Conservation (phyloP, 2,888 invertebrate species). For the Vanessa cardui region DNA sequence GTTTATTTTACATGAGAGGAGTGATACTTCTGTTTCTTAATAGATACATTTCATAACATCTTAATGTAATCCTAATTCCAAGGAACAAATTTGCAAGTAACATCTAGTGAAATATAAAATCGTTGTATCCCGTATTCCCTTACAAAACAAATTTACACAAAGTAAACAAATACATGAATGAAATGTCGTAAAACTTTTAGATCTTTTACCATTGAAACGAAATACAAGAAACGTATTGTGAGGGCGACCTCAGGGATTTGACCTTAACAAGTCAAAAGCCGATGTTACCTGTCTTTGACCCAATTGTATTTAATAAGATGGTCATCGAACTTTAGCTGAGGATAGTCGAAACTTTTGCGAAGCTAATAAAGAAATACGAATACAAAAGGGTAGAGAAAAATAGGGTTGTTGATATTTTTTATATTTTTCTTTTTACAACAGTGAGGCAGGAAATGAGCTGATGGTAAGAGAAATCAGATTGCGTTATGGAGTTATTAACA, state of each 20-base stretch:
- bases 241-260: not conserved
- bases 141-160: too few species aligned
- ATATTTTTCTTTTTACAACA: not conserved
- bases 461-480: too few species aligned
- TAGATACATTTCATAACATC: too few species aligned
- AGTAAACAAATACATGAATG: not conserved
- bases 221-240: not conserved
- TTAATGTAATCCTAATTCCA: too few species aligned
- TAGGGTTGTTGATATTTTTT: not conserved
- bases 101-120: too few species aligned
- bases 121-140: too few species aligned
- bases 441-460: not conserved
- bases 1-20: too few species aligned
- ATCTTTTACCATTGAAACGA: not conserved
- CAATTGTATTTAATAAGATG: slow-evolving; percentile 8
- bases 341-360: slow-evolving; percentile 8
- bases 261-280: slow-evolving; percentile 10
- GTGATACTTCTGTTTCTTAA: too few species aligned
- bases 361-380: slow-evolving; percentile 6
- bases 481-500: too few species aligned
- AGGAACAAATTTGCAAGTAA: too few species aligned
- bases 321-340: slow-evolving; percentile 6
- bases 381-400: not conserved
- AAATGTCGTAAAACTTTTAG: not conserved
- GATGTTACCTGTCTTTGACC: slow-evolving; percentile 9